Evolutionary conservation across 2,888 invertebrate species (phyloP).

Genomic region (Melangyna quadrimaculata): DNA sequence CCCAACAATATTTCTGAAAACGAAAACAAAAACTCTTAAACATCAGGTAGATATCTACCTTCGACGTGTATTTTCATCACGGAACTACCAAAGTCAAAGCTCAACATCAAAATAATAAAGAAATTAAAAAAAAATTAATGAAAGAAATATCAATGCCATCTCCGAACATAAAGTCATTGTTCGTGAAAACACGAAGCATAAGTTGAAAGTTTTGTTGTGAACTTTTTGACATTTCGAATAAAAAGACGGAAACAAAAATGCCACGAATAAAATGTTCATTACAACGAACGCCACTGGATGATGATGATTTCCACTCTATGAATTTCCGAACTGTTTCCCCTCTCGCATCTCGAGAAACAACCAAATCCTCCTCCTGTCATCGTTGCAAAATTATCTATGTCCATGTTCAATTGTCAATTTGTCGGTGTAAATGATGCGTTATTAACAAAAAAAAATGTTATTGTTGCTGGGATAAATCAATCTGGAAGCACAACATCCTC

Average conservation of each 20-base stretch:
- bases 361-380: constrained; percentile 11
- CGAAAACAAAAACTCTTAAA: neutral
- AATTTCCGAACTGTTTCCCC: neutral
- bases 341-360: neutral
- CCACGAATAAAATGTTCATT: constrained; percentile 14
- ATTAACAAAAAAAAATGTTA: constrained; percentile 10
- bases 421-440: constrained; percentile 15
- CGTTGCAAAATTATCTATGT: constrained; percentile 16
- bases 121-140: constrained; percentile 2
- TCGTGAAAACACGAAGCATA: constrained; percentile 22
- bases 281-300: constrained; percentile 2
- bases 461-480: constrained; percentile 38
- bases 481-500: constrained; percentile 47
- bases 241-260: constrained; percentile 39
- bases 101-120: constrained; percentile 20
- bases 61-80: constrained; percentile 3
- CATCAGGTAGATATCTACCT: neutral
- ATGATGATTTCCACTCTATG: constrained; percentile 19
- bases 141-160: constrained; percentile 40
- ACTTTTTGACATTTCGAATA: constrained; percentile 46
- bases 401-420: constrained; percentile 52
- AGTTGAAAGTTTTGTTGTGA: constrained; percentile 45
- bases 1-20: neutral
- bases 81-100: constrained; percentile 33
- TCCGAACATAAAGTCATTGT: constrained; percentile 24